Percentiles rank a stretch among this genome's conserved stretches.
phyloP scores from a whole-genome alignment of 2,797 vertebrate genomes.

The Psittacula derbiana region DNA sequence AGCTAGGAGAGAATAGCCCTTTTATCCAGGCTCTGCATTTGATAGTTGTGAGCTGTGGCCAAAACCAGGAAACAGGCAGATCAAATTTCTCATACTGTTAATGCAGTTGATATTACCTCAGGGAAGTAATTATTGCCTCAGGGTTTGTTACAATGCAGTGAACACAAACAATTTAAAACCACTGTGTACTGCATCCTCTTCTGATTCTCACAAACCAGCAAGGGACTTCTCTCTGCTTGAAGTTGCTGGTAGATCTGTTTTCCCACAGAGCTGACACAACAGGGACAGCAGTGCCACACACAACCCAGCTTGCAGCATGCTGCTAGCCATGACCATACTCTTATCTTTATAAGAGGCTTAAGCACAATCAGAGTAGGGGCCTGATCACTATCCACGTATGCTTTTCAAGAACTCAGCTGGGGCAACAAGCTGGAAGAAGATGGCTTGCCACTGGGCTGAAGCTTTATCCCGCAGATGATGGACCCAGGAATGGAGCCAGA shows the following conservation, averaged over 20 bases:
- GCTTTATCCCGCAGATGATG: neutral
- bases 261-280: neutral
- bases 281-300: neutral
- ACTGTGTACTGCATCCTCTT: neutral
- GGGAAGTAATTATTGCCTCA: conserved; percentile 46
- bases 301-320: neutral
- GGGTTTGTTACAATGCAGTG: neutral
- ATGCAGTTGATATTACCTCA: conserved; percentile 13
- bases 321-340: neutral
- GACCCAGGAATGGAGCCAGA: neutral
- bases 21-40: neutral
- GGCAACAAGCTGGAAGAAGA: neutral
- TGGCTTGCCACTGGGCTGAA: neutral
- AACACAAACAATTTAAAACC: conserved; percentile 2
- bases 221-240: neutral
- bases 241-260: neutral
- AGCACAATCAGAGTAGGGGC: too few species aligned
- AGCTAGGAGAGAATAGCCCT: conserved; percentile 13
- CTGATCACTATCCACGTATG: neutral
- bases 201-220: neutral
- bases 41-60: conserved; percentile 16
- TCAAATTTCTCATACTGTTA: conserved; percentile 43
- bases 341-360: neutral
- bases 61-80: neutral
- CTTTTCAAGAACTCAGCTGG: neutral